phyloP scores from a whole-genome alignment of 2,888 invertebrate species.

The Lomographa bimaculata region DNA sequence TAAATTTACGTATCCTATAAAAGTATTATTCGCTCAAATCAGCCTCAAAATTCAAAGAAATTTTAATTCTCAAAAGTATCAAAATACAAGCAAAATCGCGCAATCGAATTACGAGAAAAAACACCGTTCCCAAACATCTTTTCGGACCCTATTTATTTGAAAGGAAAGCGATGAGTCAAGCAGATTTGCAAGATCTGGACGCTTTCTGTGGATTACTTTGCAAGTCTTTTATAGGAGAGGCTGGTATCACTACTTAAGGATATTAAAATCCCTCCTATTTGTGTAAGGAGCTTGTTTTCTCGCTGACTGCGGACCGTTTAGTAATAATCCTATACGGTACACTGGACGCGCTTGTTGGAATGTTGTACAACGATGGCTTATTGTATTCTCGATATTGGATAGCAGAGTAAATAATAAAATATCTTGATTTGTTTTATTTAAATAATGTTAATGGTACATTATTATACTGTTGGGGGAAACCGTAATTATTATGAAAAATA shows the following conservation, averaged over 20 bases:
- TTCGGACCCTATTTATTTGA: constrained; percentile 77
- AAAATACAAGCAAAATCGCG: constrained; percentile 10
- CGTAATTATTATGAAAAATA: no score
- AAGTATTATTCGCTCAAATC: no score
- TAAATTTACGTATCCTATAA: no score
- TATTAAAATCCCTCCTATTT: constrained; percentile 81
- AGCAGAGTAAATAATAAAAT: no score
- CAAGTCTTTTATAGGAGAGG: constrained; percentile 78
- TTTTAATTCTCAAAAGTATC: not conserved
- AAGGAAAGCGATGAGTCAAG: constrained; percentile 81
- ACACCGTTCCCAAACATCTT: constrained; percentile 51
- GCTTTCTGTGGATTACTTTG: constrained; percentile 81
- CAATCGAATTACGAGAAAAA: constrained; percentile 47
- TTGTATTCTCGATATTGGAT: constrained; percentile 20
- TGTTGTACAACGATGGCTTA: constrained; percentile 22
- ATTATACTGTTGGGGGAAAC: no score
- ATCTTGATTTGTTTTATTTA: no score
- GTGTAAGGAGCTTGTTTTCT: constrained; percentile 79
- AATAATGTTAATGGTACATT: no score
- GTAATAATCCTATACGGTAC: constrained; percentile 62
- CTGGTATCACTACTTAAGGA: constrained; percentile 81
- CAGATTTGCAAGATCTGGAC: constrained; percentile 77
- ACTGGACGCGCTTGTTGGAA: constrained; percentile 41
- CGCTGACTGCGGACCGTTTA: constrained; percentile 63
- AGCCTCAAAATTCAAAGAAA: not conserved